Evolutionary conservation across 2,113 vertebrate species (phyloP).

Genomic region (Caranx ignobilis): DNA sequence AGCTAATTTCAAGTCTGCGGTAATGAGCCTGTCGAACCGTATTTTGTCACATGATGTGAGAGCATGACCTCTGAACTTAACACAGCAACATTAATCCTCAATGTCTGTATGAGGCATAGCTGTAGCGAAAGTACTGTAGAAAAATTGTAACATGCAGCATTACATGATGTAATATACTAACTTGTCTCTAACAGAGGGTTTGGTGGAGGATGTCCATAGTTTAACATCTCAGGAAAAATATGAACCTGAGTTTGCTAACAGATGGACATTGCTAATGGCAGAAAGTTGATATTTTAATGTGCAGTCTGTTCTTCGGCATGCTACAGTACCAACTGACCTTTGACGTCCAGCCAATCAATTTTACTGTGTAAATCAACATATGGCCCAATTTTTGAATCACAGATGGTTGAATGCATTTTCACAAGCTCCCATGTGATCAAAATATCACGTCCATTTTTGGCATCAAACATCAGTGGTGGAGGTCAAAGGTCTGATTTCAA

Average conservation of each 20-base stretch:
- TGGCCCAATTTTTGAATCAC: background rate
- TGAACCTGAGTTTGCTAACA: too few species aligned
- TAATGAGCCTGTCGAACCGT: background rate
- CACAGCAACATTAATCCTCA: background rate
- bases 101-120: too few species aligned
- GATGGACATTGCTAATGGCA: too few species aligned
- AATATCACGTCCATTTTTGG: background rate
- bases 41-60: background rate
- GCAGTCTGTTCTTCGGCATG: background rate
- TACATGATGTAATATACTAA: too few species aligned
- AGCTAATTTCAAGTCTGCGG: constrained; percentile 3
- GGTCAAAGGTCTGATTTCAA: too few species aligned
- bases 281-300: too few species aligned
- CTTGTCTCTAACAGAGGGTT: too few species aligned
- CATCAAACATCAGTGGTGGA: too few species aligned
- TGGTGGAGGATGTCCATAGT: too few species aligned
- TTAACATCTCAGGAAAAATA: too few species aligned
- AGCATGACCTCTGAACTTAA: background rate
- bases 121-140: too few species aligned
- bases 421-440: background rate
- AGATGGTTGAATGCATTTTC: background rate
- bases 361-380: background rate
- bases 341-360: background rate
- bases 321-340: background rate
- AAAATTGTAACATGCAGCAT: too few species aligned